These are phyloP conservation scores for Pseudorhombus dupliciocellatus DNA, from an alignment of 2,113 vertebrate genomes.

Conservation along the genomic window DNA sequence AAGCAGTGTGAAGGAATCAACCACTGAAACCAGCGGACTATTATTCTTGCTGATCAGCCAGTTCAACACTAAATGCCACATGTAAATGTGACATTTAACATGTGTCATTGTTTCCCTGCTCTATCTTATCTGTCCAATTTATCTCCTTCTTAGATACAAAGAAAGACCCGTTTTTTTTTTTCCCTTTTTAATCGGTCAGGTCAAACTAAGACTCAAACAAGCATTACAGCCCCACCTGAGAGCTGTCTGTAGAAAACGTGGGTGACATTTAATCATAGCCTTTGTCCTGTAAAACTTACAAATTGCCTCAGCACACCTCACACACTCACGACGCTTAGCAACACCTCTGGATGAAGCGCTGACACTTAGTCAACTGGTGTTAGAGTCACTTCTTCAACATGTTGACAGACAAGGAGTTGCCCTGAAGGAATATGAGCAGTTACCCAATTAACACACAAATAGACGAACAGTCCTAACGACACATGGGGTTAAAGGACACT, in stretches of 20 bases:
- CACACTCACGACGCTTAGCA: neutral
- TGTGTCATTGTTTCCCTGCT: constrained; percentile 8
- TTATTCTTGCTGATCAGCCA: neutral
- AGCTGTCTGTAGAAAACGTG: neutral
- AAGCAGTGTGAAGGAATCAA: neutral
- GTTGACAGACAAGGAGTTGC: constrained; percentile 13
- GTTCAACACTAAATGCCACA: constrained; percentile 26
- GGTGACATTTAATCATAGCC: neutral
- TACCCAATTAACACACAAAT: neutral
- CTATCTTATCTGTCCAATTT: neutral
- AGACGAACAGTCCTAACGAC: neutral
- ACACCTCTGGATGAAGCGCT: constrained; percentile 8
- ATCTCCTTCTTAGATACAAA: constrained; percentile 20
- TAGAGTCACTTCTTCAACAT: neutral
- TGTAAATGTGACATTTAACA: constrained; percentile 40
- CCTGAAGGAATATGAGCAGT: constrained; percentile 7
- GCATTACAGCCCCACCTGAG: neutral
- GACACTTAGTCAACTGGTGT: constrained; percentile 10
- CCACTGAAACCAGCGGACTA: constrained; percentile 1
- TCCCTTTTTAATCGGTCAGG: neutral
- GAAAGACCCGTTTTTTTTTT: neutral
- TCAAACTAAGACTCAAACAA: neutral
- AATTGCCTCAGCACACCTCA: constrained; percentile 13
- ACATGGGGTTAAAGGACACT: neutral
- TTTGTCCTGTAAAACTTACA: constrained; percentile 24